These are phyloP conservation scores for Glaucomys volans DNA, from an alignment of 2,113 vertebrate species.

Conservation along the genomic window DNA sequence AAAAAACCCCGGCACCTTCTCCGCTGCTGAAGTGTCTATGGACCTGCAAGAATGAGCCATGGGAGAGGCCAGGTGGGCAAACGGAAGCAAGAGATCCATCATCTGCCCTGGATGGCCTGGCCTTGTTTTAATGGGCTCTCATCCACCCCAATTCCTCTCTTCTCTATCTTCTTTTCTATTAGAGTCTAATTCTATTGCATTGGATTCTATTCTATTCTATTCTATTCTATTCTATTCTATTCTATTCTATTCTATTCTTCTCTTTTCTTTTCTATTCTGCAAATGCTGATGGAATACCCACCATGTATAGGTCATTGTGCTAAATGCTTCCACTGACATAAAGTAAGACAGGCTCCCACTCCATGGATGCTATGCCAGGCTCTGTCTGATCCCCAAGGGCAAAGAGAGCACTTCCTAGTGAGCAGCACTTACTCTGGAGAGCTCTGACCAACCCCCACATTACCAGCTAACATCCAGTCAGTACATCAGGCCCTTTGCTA, in stretches of 20 bases:
- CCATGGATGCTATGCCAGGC: neutral
- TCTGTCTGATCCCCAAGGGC: neutral
- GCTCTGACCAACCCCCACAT: neutral
- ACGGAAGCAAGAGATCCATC: neutral
- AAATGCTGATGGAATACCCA: neutral
- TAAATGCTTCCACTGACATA: neutral
- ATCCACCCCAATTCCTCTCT: neutral
- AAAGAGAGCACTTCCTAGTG: neutral
- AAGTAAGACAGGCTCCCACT: neutral
- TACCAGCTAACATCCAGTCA: neutral
- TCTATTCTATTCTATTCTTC: too few species aligned
- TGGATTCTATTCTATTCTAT: too few species aligned
- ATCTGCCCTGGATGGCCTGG: neutral
- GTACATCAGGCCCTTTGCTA: neutral
- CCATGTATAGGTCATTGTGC: neutral
- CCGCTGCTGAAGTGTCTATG: slow-evolving; percentile 89
- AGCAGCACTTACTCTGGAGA: neutral
- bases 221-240: too few species aligned
- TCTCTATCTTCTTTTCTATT: neutral
- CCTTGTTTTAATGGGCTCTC: neutral
- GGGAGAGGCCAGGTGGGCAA: neutral
- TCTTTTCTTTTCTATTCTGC: neutral
- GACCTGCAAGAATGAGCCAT: slow-evolving; percentile 86
- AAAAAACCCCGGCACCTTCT: slow-evolving; percentile 90
- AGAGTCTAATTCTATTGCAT: neutral